phyloP scores from a whole-genome alignment of 2,113 vertebrate genomes.

The Bettongia penicillata region DNA sequence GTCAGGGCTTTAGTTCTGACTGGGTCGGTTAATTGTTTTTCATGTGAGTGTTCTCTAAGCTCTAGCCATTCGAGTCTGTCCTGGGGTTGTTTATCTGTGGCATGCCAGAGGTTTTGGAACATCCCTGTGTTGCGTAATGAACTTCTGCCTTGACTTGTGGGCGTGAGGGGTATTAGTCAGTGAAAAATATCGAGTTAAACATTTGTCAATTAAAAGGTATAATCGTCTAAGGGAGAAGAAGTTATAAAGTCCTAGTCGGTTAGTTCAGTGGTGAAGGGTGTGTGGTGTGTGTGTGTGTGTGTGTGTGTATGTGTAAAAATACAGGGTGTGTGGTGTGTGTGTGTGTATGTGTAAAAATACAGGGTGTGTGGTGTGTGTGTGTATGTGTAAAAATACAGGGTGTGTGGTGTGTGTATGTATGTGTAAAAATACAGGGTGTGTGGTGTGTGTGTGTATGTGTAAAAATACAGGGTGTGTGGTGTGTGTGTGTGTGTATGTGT shows the following conservation, averaged over 20 bases:
- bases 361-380: neutral
- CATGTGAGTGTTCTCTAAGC: constrained; percentile 60
- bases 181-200: constrained; percentile 71
- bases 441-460: neutral
- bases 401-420: no score
- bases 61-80: constrained; percentile 48
- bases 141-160: constrained; percentile 76
- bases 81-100: constrained; percentile 72
- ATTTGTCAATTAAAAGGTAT: constrained; percentile 73
- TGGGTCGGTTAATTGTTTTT: constrained; percentile 61
- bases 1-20: neutral
- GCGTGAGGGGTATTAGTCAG: constrained; percentile 73
- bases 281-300: neutral
- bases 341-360: constrained; percentile 5
- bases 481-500: neutral
- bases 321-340: neutral
- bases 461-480: neutral
- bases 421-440: no score
- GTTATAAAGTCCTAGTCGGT: constrained; percentile 59
- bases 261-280: constrained; percentile 40
- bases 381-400: constrained; percentile 10
- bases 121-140: constrained; percentile 76
- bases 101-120: constrained; percentile 75
- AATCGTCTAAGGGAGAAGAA: constrained; percentile 71
- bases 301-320: no score